phyloP scores from a whole-genome alignment of 2,888 invertebrate genomes.

The Quadriops clusia region DNA sequence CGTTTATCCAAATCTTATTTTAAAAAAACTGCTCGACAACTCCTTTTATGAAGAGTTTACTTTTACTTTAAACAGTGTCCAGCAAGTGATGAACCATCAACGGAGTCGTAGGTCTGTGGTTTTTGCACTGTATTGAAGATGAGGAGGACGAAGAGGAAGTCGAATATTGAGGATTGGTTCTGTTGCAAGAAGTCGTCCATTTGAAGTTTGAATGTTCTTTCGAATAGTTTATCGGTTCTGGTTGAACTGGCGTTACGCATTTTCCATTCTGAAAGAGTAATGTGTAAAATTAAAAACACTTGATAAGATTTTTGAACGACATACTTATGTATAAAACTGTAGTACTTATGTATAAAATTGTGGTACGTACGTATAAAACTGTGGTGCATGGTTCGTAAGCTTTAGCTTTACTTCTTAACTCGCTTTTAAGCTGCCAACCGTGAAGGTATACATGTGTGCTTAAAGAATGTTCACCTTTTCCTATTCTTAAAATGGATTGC shows the following conservation, averaged over 20 bases:
- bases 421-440: constrained; percentile 43
- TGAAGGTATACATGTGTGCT: constrained; percentile 41
- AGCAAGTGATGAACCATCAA: constrained; percentile 30
- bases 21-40: too few species aligned
- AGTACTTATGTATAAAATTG: constrained; percentile 22
- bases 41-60: too few species aligned
- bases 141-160: constrained; percentile 16
- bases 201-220: constrained; percentile 13
- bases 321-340: constrained; percentile 4
- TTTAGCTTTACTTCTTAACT: constrained; percentile 33
- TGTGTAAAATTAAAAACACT: background rate
- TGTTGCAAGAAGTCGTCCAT: constrained; percentile 19
- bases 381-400: constrained; percentile 32
- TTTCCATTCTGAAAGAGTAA: constrained; percentile 4
- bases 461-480: constrained; percentile 34
- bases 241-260: background rate
- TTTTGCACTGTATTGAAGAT: constrained; percentile 17
- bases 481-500: constrained; percentile 40
- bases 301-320: background rate
- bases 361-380: too few species aligned
- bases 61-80: constrained; percentile 25
- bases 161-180: constrained; percentile 14
- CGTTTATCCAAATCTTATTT: too few species aligned
- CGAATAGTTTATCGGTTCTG: constrained; percentile 6
- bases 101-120: constrained; percentile 21